Percentiles rank a stretch among this genome's conserved stretches.
These are phyloP conservation scores for Leptinotarsa undecemlineata DNA, from an alignment of 1,140 invertebrate genomes.

Conservation along the genomic window DNA sequence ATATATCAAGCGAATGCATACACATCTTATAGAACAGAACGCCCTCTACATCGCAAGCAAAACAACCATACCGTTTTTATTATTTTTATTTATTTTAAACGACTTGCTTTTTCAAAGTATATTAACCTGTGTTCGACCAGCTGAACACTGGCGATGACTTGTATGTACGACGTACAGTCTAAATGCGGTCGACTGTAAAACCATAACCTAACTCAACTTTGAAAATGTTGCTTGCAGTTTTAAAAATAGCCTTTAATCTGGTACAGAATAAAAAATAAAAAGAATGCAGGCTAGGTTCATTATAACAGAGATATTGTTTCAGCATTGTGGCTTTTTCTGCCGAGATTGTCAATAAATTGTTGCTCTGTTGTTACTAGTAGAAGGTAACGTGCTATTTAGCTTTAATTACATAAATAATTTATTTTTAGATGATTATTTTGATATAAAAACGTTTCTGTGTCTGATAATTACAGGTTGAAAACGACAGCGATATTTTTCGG, in stretches of 20 bases:
- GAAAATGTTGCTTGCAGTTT: constrained; percentile 52
- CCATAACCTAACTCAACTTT: constrained; percentile 52
- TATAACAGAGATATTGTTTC: constrained; percentile 30
- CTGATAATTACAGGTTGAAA: no score
- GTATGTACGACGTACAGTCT: constrained; percentile 24
- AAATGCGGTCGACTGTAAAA: constrained; percentile 45
- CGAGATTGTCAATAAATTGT: constrained; percentile 15
- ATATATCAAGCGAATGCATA: constrained; percentile 27
- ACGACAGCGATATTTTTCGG: no score
- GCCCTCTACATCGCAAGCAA: constrained; percentile 38
- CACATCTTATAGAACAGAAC: constrained; percentile 24
- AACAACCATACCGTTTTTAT: constrained; percentile 38
- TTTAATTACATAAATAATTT: constrained; percentile 10
- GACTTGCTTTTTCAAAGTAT: constrained; percentile 52
- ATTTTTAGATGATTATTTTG: background rate
- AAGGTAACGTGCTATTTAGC: background rate
- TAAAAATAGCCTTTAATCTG: constrained; percentile 52
- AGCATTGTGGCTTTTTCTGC: constrained; percentile 17
- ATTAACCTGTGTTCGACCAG: constrained; percentile 46
- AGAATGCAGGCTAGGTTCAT: constrained; percentile 28
- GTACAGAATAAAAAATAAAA: constrained; percentile 41
- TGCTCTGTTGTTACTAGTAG: background rate
- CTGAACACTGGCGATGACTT: constrained; percentile 26
- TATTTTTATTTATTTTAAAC: constrained; percentile 52
- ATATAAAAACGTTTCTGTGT: no score